Percentiles rank a stretch among this genome's conserved stretches.
Evolutionary conservation across 2,797 vertebrate genomes (phyloP).

Genomic region (Sciurus carolinensis): DNA sequence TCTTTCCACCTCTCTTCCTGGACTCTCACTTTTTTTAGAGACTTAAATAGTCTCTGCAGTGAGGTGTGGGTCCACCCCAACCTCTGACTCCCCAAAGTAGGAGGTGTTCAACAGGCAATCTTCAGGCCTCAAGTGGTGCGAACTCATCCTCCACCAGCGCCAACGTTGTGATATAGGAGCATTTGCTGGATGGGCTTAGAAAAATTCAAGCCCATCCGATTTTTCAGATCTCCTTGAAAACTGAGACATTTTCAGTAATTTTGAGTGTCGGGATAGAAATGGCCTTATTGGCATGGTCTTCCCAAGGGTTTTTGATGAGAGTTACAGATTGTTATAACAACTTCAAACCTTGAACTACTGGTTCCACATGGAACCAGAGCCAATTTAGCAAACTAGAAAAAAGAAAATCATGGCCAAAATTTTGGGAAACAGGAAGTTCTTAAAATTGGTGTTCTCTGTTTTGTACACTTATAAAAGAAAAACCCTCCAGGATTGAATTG

Average conservation of each 20-base stretch:
- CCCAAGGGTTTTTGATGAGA: background rate
- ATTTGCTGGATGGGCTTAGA: slow-evolving; percentile 53
- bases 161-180: background rate
- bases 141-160: background rate
- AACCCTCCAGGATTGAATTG: background rate
- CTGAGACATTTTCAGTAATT: slow-evolving; percentile 59
- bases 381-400: slow-evolving; percentile 40
- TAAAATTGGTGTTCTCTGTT: slow-evolving; percentile 58
- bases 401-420: slow-evolving; percentile 46
- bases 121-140: background rate
- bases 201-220: background rate
- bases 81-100: background rate
- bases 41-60: slow-evolving; percentile 6
- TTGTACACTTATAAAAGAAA: background rate
- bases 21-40: slow-evolving; percentile 61
- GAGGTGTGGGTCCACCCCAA: background rate
- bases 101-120: slow-evolving; percentile 15
- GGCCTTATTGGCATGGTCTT: background rate
- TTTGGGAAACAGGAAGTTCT: slow-evolving; percentile 30
- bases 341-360: background rate
- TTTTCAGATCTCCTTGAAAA: slow-evolving; percentile 67
- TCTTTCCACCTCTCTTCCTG: slow-evolving; percentile 50
- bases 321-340: background rate
- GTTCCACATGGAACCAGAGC: slow-evolving; percentile 14
- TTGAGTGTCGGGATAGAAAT: background rate